Conservation (phyloP, 1,140 invertebrate species). For the Drosophila kanapiae region DNA sequence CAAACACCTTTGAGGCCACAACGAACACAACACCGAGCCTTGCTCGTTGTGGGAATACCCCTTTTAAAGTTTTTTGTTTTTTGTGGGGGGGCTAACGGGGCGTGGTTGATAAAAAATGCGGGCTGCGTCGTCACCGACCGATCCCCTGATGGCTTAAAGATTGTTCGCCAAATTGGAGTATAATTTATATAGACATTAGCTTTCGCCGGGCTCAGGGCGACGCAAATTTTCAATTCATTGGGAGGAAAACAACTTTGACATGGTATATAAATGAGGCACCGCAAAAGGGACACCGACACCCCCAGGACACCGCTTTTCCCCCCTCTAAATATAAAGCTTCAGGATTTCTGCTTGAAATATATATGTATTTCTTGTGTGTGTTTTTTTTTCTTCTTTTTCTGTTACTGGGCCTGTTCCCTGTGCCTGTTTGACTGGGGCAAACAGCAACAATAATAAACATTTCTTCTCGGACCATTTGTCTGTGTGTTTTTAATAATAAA, state of each 20-base stretch:
- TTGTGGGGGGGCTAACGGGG: too few relatives aligned
- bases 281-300: slow-evolving; percentile 2
- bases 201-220: slow-evolving; percentile 15
- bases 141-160: slow-evolving; percentile 57
- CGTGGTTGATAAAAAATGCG: slow-evolving; percentile 47
- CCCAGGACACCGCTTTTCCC: slow-evolving; percentile 7
- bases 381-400: slow-evolving; percentile 11
- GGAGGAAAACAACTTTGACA: slow-evolving; percentile 30
- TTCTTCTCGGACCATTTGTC: slow-evolving; percentile 59
- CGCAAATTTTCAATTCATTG: slow-evolving; percentile 44
- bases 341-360: slow-evolving; percentile 18
- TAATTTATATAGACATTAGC: slow-evolving; percentile 55
- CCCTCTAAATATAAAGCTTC: neutral
- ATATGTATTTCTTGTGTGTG: slow-evolving; percentile 23
- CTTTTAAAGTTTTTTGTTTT: neutral
- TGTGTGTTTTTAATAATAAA: slow-evolving; percentile 82
- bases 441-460: slow-evolving; percentile 49
- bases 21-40: neutral
- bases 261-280: slow-evolving; percentile 45
- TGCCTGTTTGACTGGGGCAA: slow-evolving; percentile 42
- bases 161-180: slow-evolving; percentile 36
- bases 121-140: slow-evolving; percentile 10
- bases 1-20: slow-evolving; percentile 6
- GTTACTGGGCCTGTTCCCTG: too few relatives aligned
- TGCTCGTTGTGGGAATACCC: slow-evolving; percentile 16